Base-by-base conservation (phyloP, 1,140 invertebrate species). In the Cotesia glomerata region DNA sequence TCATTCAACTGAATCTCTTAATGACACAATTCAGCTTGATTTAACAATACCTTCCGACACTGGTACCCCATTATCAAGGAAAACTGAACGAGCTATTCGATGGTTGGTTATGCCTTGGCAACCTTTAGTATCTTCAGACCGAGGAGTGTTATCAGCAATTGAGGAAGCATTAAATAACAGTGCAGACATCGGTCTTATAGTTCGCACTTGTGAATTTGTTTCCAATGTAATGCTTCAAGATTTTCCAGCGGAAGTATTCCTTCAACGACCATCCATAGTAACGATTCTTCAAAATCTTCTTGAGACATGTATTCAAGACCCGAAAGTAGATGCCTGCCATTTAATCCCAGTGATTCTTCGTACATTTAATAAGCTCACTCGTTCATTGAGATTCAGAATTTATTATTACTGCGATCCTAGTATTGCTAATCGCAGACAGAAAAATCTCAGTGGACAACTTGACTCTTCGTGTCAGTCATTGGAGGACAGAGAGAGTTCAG, bases 241-340 rank as follows among this genome's bases (percentile, higher is more conserved):
- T 81, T 92, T 93, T 84, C 90, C 91, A 56, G 88, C 90, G 14
- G 91, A 93, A 84, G 89, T 92, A 77, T 92, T 93, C 82, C 84
- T 93, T 32, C 92, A 92, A 75, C 87, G 91, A 76, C 91, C 91
- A 26, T 76, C 84, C 58, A 91, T 92, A 71, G 76, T 92, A 2
- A 39, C 36, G 7, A 78, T 85, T 65, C 71, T 86, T 26, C 78
- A 85, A 39, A 51, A 18, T 16, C 67, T 85, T 36, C 69, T 86
- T 5, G 67, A 81, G n/a, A 16, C 49, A 8, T 74, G 65, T 14
- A 8, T n/a, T 11, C 5, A 49, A n/a, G 39, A 13, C 5, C 5
- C 65, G 2, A 26, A 35, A 8, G 35, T 26, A 58, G 8, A 58
- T 1, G 7, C 8, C 8, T 71, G 56, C 11, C 76, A 69, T 52